Evolutionary conservation across 1,140 invertebrate genomes (phyloP).

Genomic region (Atta colombica): DNA sequence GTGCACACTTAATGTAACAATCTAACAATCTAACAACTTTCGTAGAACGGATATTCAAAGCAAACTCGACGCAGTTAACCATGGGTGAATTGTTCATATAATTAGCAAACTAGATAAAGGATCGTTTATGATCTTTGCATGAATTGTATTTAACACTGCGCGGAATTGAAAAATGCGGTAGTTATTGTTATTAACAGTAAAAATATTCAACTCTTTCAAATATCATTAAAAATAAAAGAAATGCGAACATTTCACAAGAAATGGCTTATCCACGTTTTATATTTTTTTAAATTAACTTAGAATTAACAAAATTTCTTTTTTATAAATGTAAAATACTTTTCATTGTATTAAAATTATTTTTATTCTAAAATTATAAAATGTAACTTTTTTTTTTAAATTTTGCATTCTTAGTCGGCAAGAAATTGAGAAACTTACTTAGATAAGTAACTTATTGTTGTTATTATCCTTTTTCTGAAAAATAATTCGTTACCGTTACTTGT

Average conservation of each 20-base stretch:
- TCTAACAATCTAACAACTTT: conserved; percentile 41
- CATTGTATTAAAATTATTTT: neutral
- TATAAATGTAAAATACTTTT: neutral
- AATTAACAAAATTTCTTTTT: neutral
- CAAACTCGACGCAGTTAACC: neutral
- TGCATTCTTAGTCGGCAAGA: neutral
- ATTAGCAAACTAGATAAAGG: conserved; percentile 23
- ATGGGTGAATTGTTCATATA: conserved; percentile 14
- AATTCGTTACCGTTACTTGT: too few relatives aligned
- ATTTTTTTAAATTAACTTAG: neutral
- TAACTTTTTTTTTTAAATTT: neutral
- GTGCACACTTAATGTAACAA: conserved; percentile 37
- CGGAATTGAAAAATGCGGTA: neutral
- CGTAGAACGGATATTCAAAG: conserved; percentile 13
- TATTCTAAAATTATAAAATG: neutral
- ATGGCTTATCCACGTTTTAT: neutral
- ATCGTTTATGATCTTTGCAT: conserved; percentile 4
- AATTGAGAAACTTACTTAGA: too few relatives aligned
- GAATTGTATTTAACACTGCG: neutral
- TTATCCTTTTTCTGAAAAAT: too few relatives aligned
- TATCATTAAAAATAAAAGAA: neutral
- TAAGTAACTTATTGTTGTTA: too few relatives aligned
- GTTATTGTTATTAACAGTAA: neutral
- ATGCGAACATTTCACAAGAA: neutral
- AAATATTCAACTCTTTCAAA: neutral